A percentile compares a stretch with the other conserved stretches of the same genome.
Evolutionary conservation across 2,888 invertebrate genomes (phyloP).

Genomic region (Erynnis tages): DNA sequence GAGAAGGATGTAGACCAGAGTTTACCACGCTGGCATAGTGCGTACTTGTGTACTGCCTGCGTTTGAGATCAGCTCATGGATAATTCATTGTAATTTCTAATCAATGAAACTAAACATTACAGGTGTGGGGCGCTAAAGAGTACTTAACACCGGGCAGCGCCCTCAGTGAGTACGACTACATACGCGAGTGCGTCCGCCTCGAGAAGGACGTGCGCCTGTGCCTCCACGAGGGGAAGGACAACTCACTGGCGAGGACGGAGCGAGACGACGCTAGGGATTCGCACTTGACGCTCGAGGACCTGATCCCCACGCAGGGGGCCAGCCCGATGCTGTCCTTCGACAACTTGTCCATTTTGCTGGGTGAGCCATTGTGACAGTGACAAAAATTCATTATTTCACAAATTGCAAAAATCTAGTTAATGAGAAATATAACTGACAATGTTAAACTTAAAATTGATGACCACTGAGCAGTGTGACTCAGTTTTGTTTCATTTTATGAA

Average conservation of each 20-base stretch:
- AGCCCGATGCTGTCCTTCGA: conserved; percentile 89
- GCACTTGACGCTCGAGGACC: conserved; percentile 88
- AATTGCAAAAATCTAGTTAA: too few species aligned
- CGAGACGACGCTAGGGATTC: conserved; percentile 90
- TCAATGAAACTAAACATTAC: conserved; percentile 31
- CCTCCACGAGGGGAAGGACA: conserved; percentile 84
- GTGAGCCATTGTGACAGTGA: conserved; percentile 68
- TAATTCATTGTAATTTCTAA: too few species aligned
- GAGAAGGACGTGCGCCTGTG: conserved; percentile 92
- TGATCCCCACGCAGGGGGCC: conserved; percentile 87
- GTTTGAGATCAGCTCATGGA: too few species aligned
- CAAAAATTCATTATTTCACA: too few species aligned
- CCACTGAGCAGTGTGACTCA: too few species aligned
- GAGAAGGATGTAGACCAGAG: too few species aligned
- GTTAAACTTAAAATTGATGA: too few species aligned
- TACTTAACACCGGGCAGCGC: conserved; percentile 92
- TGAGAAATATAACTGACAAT: too few species aligned
- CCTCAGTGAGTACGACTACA: conserved; percentile 94
- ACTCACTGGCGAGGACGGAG: conserved; percentile 88
- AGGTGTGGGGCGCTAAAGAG: conserved; percentile 94
- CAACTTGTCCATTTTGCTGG: conserved; percentile 91
- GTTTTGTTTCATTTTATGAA: too few species aligned
- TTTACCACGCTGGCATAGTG: too few species aligned
- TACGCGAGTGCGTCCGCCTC: conserved; percentile 95
- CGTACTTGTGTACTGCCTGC: too few species aligned